phyloP scores from a whole-genome alignment of 2,797 vertebrate species.

The Kryptopterus vitreolus region DNA sequence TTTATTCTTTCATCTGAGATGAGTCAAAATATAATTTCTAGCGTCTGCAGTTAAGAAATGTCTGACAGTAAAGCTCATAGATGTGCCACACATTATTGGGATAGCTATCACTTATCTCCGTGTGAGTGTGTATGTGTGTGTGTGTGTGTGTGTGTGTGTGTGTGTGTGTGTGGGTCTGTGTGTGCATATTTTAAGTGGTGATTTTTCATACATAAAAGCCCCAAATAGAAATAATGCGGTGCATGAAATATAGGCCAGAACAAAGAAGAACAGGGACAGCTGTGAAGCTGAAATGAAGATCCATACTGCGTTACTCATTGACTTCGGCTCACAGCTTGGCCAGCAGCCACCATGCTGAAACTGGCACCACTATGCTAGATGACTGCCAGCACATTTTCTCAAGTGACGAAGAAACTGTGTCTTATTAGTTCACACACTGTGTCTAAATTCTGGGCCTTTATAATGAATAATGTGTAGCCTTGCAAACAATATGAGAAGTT shows the following conservation, averaged over 20 bases:
- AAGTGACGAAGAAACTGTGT: constrained; percentile 54
- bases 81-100: neutral
- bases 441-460: constrained; percentile 61
- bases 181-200: constrained; percentile 18
- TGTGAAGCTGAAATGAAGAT: constrained; percentile 46
- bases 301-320: constrained; percentile 46
- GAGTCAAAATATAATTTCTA: constrained; percentile 21
- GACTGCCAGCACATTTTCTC: constrained; percentile 45
- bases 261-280: constrained; percentile 41
- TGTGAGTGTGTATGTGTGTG: constrained; percentile 8
- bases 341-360: constrained; percentile 47
- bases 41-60: constrained; percentile 7
- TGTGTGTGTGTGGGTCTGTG: constrained; percentile 9
- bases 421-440: constrained; percentile 58
- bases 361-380: constrained; percentile 48
- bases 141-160: constrained; percentile 8
- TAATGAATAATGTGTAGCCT: constrained; percentile 62
- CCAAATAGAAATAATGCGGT: constrained; percentile 23
- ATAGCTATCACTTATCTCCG: constrained; percentile 27
- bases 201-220: constrained; percentile 33
- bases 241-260: constrained; percentile 28
- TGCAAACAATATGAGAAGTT: constrained; percentile 58
- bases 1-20: constrained; percentile 1
- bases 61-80: constrained; percentile 1
- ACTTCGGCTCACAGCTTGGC: constrained; percentile 44